Base-by-base conservation (phyloP, 1,140 invertebrate genomes). In the Drosophila ficusphila region DNA sequence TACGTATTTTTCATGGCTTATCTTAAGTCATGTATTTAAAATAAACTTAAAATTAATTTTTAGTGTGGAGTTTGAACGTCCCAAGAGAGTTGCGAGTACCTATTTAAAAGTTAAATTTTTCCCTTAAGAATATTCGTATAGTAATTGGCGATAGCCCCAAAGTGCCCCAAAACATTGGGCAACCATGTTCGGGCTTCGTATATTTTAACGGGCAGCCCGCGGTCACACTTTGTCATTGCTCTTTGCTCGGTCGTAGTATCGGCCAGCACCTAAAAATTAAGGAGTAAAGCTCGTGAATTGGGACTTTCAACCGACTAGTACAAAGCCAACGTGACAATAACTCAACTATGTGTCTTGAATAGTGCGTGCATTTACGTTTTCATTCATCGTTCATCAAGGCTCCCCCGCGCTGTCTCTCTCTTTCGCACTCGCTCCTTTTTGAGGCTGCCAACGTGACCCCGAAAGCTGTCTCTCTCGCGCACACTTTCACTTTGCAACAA, bases 161-260 rank as follows among this genome's bases (percentile, higher is more conserved):
- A 12, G 1, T 23, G 19, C 14, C 2, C 2, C 2, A 5, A 12
- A 23, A 1, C 11, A 42, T 12, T 44, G 1, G 21, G 21, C 21
- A 44, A 9, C 41, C 41, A 19, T 25, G 4, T 1, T 7, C 3
- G 2, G n/a, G 18, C 11, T 21, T 21, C 2, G 42, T 27, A 46
- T 46, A 46, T 46, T 54, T 34, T 25, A 57, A 23, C 21, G 11
- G 21, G 18, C 12, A 46, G 11, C 9, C 19, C 19, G 8, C 16
- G 53, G 60, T 42, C 57, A 62, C 38, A 62, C 53, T 64, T 14
- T 31, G 14, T 19, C 16, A 31, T 46, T 41, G 33, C 48, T 36
- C 70, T 49, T 64, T 82, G 79, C 81, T 85, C 81, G 81, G 81
- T 76, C 82, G 81, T 86, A 86, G 81, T 86, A 86, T 67, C 81